Base-by-base conservation (phyloP, 2,113 vertebrate genomes). In the Nesospiza acunhae region DNA sequence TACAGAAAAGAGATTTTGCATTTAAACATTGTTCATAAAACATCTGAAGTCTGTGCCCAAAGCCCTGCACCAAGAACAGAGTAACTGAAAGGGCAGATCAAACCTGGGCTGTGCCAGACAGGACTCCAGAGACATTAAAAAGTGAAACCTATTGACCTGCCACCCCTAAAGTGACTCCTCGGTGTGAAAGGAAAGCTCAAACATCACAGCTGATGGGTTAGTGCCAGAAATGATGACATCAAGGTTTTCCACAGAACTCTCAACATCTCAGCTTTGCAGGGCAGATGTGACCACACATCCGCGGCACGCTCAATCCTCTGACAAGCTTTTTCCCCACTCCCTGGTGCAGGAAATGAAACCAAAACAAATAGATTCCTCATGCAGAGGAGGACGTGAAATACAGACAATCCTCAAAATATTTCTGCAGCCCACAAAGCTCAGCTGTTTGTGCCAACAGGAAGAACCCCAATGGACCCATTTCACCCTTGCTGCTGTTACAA, bases 261-360 rank as follows among this genome's bases (percentile, higher is more conserved):
- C 33, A n/a, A 15, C 13, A 35, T 33, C 44, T 23, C 37, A 1
- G 1, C 26, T 10, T 1, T 0, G 2, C 11, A 13, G 73, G 13
- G n/a, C 2, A 55, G 55, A 66, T 41, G 60, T 27, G 86, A 75
- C 11, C 70, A 46, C 49, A 2, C 0, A 35, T 8, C 87, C 1
- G 0, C 1, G 6, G 37, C 72, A n/a, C 0, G 28, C 55, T 2
- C 80, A 74, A 93, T 7, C 74, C 68, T 37, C 11, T 41, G 68
- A 75, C 50, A 6, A 30, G 55, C 9, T 64, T 89, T 84, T 59
- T 55, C 72, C 84, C 39, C 14, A 2, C 46, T 92, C 21, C 33
- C 4, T 9, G 26, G 47, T 75, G 74, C 27, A 23, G 35, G 58
- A 21, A 24, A n/a, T n/a, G 50, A 86, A 90, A 53, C 9, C 23